Evolutionary conservation across 2,113 vertebrate genomes (phyloP).

Genomic region (Rostratula benghalensis): DNA sequence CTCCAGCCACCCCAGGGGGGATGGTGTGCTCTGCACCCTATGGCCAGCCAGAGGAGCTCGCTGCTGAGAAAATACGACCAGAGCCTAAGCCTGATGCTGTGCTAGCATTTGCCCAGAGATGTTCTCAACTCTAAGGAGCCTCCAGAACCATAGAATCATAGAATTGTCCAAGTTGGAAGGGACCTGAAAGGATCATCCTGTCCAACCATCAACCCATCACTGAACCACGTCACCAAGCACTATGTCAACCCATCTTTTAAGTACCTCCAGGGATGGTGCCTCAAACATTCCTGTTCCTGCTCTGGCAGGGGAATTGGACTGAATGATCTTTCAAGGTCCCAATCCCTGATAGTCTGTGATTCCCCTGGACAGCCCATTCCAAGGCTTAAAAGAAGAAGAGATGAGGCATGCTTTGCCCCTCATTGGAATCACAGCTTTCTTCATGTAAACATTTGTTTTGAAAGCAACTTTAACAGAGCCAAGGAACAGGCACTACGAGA

Average conservation of each 20-base stretch:
- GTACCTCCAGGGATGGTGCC: no score
- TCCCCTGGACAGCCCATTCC: no score
- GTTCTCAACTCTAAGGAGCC: background rate
- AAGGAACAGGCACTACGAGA: background rate
- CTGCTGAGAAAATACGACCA: background rate
- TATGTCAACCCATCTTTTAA: no score
- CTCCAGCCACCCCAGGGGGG: background rate
- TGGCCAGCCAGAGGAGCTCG: background rate
- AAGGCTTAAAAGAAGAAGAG: background rate
- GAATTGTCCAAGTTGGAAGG: no score
- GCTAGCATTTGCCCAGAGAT: background rate
- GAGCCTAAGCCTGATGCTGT: background rate
- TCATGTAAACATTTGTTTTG: background rate
- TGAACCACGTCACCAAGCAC: no score
- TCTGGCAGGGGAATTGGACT: no score
- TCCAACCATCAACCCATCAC: no score
- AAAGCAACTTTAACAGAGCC: background rate
- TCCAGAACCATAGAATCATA: background rate
- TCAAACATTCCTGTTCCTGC: no score
- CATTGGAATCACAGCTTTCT: background rate
- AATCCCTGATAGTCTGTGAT: no score
- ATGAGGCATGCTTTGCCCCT: background rate
- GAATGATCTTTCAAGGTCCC: no score
- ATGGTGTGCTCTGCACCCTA: fast-evolving
- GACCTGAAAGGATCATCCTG: no score